phyloP scores from a whole-genome alignment of 1,140 invertebrate genomes.

The Armadillidium nasatum region DNA sequence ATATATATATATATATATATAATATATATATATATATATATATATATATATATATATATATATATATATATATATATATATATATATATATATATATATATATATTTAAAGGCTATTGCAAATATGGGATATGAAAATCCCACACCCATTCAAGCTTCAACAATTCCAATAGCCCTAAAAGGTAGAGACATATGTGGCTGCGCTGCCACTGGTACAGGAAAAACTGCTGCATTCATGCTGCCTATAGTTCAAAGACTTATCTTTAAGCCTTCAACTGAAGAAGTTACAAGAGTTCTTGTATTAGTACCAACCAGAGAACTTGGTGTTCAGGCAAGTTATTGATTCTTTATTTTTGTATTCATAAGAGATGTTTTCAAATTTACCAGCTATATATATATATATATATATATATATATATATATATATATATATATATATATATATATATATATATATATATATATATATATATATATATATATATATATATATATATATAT shows the following conservation, averaged over 20 bases:
- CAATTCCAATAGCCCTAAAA: slow-evolving; percentile 86
- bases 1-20: slow-evolving; percentile 12
- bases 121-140: slow-evolving; percentile 84
- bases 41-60: neutral
- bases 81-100: no score
- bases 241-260: slow-evolving; percentile 90
- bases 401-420: no score
- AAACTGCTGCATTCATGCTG: slow-evolving; percentile 97
- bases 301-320: slow-evolving; percentile 94
- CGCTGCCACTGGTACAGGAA: slow-evolving; percentile 95
- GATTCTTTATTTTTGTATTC: no score
- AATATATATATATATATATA: neutral
- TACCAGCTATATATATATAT: no score
- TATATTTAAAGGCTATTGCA: slow-evolving; percentile 66
- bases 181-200: slow-evolving; percentile 91
- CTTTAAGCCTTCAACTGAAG: slow-evolving; percentile 60
- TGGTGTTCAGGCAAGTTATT: slow-evolving; percentile 71
- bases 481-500: no score
- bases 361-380: no score
- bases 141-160: slow-evolving; percentile 92
- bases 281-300: slow-evolving; percentile 79
- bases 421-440: no score
- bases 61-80: neutral
- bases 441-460: no score
- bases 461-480: no score